Base-by-base conservation (phyloP, 2,797 vertebrate genomes). In the Darevskia nairensis region DNA sequence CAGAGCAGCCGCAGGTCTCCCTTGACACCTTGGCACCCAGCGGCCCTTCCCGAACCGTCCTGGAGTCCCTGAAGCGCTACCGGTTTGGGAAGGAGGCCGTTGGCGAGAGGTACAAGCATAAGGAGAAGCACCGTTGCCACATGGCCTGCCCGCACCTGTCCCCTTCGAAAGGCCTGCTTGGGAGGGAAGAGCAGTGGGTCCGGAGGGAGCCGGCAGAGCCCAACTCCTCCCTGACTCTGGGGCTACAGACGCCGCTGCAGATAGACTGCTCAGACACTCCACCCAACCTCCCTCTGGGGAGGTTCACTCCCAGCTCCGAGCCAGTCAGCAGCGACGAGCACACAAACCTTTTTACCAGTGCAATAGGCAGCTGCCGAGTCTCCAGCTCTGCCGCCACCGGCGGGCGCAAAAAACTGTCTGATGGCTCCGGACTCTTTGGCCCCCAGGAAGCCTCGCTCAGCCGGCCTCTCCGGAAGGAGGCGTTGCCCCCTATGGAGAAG, bases 261-360 rank as follows among this genome's bases (percentile, higher is more conserved):
- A 97, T 97, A 4, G 97, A 97, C 95, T 97, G 97, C 87, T 95
- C 96, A 0, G 97, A 97, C 29, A 92, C 75, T 3, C 92, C 96
- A 46, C 94, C 96, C 0, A 94, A 93, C 69, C 96, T 97, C 66
- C 97, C 96, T 11, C 91, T 97, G 11, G 96, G 97, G 72, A 96
- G 97, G 0, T 98, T 97, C 82, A 96, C 97, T 50, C 96, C 97
- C 6, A 94, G 86, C 92, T 96, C 97, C 0, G 97, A 98, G 92
- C 92, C 94, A 0, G 91, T 93, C 87, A 92, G 95, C 95, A 95
- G 76, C 1, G 97, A 97, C 0, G 97, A 98, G 72, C 98, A 99
- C 94, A 98, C 98, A 50, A 99, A 98, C 94, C 97, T 99, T 92
- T 98, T 99, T 95, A 98, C 98, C 88, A 98, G 97, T 91, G 98